These are phyloP conservation scores for Pelvicachromis taeniatus DNA, from an alignment of 2,113 vertebrate genomes.

Conservation along the genomic window DNA sequence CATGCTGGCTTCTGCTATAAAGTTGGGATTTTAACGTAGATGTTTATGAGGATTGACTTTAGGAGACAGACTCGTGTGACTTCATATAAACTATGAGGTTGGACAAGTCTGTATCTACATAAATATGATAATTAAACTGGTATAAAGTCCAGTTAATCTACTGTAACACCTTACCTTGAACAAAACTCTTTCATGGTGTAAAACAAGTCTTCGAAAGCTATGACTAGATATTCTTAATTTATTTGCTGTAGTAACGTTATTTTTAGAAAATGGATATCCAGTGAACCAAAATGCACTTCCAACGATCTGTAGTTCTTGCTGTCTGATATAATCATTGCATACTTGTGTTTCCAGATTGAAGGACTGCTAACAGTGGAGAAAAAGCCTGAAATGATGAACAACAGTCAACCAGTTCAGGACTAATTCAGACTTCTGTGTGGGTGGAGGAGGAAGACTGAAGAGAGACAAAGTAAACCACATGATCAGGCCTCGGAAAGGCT, in stretches of 20 bases:
- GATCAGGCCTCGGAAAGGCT: slow-evolving; percentile 32
- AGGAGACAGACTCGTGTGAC: neutral
- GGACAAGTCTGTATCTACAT: neutral
- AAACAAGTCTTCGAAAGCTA: neutral
- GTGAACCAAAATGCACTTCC: fast-evolving
- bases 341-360: slow-evolving; percentile 13
- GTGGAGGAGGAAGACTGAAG: slow-evolving; percentile 6
- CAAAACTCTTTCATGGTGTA: neutral
- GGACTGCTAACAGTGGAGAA: neutral
- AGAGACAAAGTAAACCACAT: slow-evolving; percentile 34
- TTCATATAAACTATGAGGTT: neutral
- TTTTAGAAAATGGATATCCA: neutral
- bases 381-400: slow-evolving; percentile 3
- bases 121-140: neutral
- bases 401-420: neutral
- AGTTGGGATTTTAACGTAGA: neutral
- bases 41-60: neutral
- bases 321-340: neutral
- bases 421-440: slow-evolving; percentile 26
- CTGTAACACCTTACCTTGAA: neutral
- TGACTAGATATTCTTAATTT: neutral
- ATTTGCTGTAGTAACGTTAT: neutral
- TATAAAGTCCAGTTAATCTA: neutral
- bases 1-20: neutral
- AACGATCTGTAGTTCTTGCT: neutral